phyloP scores from a whole-genome alignment of 2,113 vertebrate species.

The Capreolus pygargus region DNA sequence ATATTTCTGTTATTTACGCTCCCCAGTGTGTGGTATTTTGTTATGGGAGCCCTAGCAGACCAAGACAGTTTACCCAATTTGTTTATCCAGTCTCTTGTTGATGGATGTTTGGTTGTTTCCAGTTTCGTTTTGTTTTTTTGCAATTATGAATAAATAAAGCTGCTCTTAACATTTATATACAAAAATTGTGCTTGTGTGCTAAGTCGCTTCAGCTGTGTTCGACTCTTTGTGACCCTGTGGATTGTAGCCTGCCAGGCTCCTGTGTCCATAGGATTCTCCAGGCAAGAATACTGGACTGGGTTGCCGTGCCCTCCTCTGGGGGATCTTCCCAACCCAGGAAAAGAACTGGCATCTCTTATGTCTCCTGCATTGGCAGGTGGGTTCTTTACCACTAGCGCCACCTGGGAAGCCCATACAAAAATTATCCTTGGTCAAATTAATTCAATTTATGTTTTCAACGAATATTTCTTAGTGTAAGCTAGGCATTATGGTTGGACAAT shows the following conservation, averaged over 20 bases:
- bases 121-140: background rate
- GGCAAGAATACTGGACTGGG: background rate
- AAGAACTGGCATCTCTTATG: background rate
- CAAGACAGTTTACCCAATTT: background rate
- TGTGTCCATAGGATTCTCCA: background rate
- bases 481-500: background rate
- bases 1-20: background rate
- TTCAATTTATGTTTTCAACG: background rate
- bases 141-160: background rate
- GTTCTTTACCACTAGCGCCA: background rate
- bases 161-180: background rate
- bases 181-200: background rate
- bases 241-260: background rate
- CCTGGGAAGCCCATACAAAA: background rate
- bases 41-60: background rate
- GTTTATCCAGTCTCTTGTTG: background rate
- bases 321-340: background rate
- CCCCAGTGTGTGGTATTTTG: background rate
- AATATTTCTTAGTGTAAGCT: background rate
- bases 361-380: background rate
- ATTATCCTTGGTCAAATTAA: background rate
- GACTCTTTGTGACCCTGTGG: background rate
- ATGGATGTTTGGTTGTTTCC: background rate
- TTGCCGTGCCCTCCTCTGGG: background rate
- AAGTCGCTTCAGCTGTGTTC: background rate